phyloP scores from a whole-genome alignment of 2,888 invertebrate genomes.

The Lepidocyrtoides sp. region DNA sequence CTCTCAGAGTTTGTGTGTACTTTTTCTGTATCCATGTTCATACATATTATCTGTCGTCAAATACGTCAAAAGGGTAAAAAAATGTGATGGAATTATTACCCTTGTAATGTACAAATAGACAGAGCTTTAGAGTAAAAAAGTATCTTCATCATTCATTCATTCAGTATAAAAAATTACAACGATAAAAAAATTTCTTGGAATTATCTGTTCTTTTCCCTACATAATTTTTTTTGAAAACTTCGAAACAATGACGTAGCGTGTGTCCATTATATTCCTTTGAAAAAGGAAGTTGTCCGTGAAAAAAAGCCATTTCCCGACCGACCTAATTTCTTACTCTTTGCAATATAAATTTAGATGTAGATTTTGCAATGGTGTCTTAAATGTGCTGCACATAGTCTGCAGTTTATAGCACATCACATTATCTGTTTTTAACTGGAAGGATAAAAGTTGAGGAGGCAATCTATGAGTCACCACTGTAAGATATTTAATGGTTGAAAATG shows the following conservation, averaged over 20 bases:
- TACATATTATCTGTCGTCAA: slow-evolving; percentile 15
- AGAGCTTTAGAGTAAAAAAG: background rate
- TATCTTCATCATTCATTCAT: background rate
- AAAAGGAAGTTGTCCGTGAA: too few species aligned
- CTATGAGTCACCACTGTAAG: slow-evolving; percentile 19
- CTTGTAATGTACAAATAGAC: background rate
- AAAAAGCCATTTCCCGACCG: too few species aligned
- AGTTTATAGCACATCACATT: background rate
- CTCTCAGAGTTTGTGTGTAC: background rate
- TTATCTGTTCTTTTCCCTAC: slow-evolving; percentile 29
- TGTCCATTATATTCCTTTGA: too few species aligned
- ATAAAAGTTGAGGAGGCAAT: background rate
- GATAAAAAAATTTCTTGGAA: background rate
- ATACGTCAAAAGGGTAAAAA: slow-evolving; percentile 9
- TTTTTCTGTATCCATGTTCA: background rate
- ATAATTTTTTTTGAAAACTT: background rate
- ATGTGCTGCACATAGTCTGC: background rate
- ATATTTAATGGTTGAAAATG: background rate
- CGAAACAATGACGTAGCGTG: background rate
- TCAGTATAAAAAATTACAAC: background rate
- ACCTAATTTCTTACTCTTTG: background rate
- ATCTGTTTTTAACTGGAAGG: slow-evolving; percentile 35
- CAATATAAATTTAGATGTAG: background rate
- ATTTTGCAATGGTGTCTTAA: background rate
- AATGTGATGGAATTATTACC: slow-evolving; percentile 35